Conservation (phyloP, 2,888 invertebrate species). For the Platycheirus rosarum region DNA sequence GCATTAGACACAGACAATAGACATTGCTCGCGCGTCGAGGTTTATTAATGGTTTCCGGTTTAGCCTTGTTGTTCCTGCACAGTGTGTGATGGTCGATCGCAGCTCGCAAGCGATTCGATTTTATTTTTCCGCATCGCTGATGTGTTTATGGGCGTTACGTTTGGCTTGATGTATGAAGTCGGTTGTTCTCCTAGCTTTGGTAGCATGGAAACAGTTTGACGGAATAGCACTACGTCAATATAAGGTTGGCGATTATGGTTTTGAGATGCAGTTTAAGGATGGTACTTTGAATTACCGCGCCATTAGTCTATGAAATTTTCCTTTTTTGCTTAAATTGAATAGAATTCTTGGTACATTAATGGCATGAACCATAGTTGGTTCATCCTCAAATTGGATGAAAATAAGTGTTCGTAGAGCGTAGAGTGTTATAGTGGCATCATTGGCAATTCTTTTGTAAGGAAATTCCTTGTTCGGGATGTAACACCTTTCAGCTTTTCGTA, state of each 20-base stretch:
- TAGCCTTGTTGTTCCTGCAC: constrained; percentile 40
- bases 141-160: constrained; percentile 58
- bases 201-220: neutral
- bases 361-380: too few species aligned
- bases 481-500: too few species aligned
- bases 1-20: constrained; percentile 55
- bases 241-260: constrained; percentile 17
- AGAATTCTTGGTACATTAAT: too few species aligned
- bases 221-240: too few species aligned
- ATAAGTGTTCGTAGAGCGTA: too few species aligned
- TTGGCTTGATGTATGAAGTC: constrained; percentile 23
- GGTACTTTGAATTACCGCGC: constrained; percentile 17
- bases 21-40: constrained; percentile 47
- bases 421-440: too few species aligned
- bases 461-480: too few species aligned
- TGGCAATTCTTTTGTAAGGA: too few species aligned
- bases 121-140: constrained; percentile 51
- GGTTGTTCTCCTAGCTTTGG: constrained; percentile 10
- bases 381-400: too few species aligned
- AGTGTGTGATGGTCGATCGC: constrained; percentile 51
- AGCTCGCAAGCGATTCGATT: constrained; percentile 50
- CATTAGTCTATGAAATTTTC: too few species aligned
- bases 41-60: constrained; percentile 65
- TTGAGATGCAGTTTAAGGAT: constrained; percentile 41
- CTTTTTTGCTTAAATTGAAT: too few species aligned